Base-by-base conservation (phyloP, 2,797 vertebrate genomes). In the Ptychobarbus kaznakovi region DNA sequence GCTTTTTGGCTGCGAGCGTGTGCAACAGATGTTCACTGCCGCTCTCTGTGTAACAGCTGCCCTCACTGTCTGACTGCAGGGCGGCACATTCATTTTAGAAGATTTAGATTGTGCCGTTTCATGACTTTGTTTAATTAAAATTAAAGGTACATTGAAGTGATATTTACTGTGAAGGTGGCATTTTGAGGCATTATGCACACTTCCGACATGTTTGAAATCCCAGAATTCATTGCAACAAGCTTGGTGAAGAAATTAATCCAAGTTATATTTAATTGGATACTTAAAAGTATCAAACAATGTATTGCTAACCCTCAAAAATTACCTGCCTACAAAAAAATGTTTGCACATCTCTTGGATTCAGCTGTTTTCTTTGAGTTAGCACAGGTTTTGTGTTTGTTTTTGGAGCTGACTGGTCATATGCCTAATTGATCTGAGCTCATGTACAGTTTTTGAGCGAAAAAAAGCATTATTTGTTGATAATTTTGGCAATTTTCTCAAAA, bases 1-100 rank as follows among this genome's bases (percentile, higher is more conserved):
- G 87, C 88, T 86, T 81, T 79, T 85, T 77, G 51, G 75, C 87
- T 85, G 85, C 72, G 81, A 89, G 84, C 89, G 81, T 75, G 76
- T 66, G 44, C 69, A 77, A 86, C 82, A 84, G 87, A 88, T 89
- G 87, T 89, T 83, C 75, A 51, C 38, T 53, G 84, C 6, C 9
- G 25, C 32, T 25, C 42, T 78, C 51, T 78, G 74, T 49, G 25
- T 44, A 86, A 83, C 65, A 82, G 87, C 58, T 82, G 83, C 75
- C 58, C 82, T 70, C 61, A 7, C 46, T 73, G 38, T 69, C 35
- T 53, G 73, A 78, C 76, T 86, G 51, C 66, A 77, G 83, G 70
- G 66, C 40, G 63, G 66, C 61, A 80, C 35, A n/a, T 15, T 25
- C 28, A 32, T n/a, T 22, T 53, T 49, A 11, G 15, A 28, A 74